Base-by-base conservation (phyloP, 2,113 vertebrate genomes). In the Ochotona curzoniae region DNA sequence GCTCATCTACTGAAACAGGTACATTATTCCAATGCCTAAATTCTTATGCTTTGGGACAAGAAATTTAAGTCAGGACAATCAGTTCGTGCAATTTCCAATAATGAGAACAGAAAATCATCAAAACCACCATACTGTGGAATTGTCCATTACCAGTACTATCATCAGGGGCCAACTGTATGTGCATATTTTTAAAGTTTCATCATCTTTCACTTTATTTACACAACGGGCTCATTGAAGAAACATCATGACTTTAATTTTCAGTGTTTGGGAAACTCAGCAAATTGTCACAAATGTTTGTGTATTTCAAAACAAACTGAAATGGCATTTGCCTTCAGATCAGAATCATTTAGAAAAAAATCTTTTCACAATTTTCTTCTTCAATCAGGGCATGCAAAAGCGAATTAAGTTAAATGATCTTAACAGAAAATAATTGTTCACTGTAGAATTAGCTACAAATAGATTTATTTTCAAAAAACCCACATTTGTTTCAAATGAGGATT, bases 211-310 rank as follows among this genome's bases (percentile, higher is more conserved):
- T 90, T 89, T 60, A 90, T 23, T 89, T 89, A 94, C 38, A 85
- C 32, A 95, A 93, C 85, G 49, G 96, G 93, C 30, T 81, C 51
- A 92, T 28, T 88, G 73, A 96, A 91, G 82, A 95, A 90, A 76
- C 13, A 90, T 44, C 13, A 32, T 28, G 82, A 91, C 14, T 91
- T 91, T 96, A 82, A 92, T 92, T 66, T 88, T 73, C 32, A 92
- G n/a, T 85, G 18, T 74, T 84, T 85, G 74, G 26, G 8, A 94
- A 8, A 8, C 23, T 81, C 87, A 90, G 35, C 21, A 93, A 93
- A 88, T 75, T 90, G 90, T 47, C 67, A 87, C n/a, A 70, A 75
- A 90, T 8, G 84, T 93, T 23, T 94, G 63, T 67, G 71, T 91
- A 81, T 35, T 81, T 44, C 74, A 90, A 85, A 8, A 18, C 60